A percentile compares a stretch with the other conserved stretches of the same genome.
phyloP scores from a whole-genome alignment of 1,140 invertebrate species.

The Periplaneta americana region DNA sequence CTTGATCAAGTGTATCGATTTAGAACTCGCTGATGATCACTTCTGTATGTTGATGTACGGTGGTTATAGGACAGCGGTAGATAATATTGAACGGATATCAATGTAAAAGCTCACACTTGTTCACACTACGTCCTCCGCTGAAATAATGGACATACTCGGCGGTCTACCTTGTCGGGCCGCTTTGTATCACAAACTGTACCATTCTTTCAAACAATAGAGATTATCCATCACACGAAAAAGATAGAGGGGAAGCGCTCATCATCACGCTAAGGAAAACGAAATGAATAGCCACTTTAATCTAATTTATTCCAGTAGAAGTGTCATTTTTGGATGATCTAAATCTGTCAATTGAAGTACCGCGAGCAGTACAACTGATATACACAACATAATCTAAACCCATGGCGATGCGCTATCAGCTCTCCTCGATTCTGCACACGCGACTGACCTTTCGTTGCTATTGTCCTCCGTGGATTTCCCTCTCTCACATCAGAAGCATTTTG shows the following conservation, averaged over 20 bases:
- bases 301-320: neutral
- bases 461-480: neutral
- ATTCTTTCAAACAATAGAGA: neutral
- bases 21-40: too few relatives aligned
- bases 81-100: too few relatives aligned
- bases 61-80: too few relatives aligned
- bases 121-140: too few relatives aligned
- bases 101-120: too few relatives aligned
- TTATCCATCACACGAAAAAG: neutral
- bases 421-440: neutral
- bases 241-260: neutral
- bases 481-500: too few relatives aligned
- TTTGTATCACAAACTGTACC: too few relatives aligned
- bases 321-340: neutral
- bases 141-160: too few relatives aligned
- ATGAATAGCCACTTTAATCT: neutral
- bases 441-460: neutral
- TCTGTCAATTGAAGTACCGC: neutral
- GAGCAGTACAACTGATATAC: too few relatives aligned
- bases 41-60: too few relatives aligned
- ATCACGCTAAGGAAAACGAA: neutral
- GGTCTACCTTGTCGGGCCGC: neutral
- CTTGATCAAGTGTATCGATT: too few relatives aligned
- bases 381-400: neutral
- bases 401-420: neutral